Conservation (phyloP, 2,113 vertebrate genomes). For the Vimba vimba region DNA sequence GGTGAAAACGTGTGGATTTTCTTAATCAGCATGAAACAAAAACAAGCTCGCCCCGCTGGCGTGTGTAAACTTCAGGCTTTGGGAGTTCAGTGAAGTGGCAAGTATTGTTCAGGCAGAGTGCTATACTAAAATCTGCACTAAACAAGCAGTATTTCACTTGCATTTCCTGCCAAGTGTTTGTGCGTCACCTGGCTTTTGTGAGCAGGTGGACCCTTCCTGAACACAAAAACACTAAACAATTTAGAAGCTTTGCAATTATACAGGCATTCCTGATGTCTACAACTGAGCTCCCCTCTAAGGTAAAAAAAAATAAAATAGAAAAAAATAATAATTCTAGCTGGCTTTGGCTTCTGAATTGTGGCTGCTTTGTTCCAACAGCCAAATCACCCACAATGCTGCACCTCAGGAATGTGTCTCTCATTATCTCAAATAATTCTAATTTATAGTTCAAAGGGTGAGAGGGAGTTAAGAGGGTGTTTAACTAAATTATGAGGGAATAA, state of each 20-base stretch:
- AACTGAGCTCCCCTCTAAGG: constrained; percentile 3
- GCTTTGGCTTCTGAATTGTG: neutral
- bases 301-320: neutral
- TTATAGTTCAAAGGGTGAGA: constrained; percentile 37
- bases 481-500: constrained; percentile 1
- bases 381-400: neutral
- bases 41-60: constrained; percentile 46
- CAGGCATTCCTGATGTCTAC: neutral
- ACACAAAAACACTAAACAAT: neutral
- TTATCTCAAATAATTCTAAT: constrained; percentile 49
- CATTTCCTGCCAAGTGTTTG: constrained; percentile 17
- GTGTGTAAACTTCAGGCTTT: constrained; percentile 29
- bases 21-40: constrained; percentile 36
- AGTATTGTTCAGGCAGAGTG: constrained; percentile 39
- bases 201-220: neutral
- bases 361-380: constrained; percentile 18
- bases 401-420: constrained; percentile 47
- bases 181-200: constrained; percentile 27
- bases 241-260: neutral
- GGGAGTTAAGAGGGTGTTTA: constrained; percentile 17
- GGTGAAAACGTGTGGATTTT: constrained; percentile 26
- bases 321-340: neutral
- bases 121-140: neutral
- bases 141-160: constrained; percentile 3
- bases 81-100: constrained; percentile 52